Conservation (phyloP, 2,888 invertebrate species). For the Volucella inanis region DNA sequence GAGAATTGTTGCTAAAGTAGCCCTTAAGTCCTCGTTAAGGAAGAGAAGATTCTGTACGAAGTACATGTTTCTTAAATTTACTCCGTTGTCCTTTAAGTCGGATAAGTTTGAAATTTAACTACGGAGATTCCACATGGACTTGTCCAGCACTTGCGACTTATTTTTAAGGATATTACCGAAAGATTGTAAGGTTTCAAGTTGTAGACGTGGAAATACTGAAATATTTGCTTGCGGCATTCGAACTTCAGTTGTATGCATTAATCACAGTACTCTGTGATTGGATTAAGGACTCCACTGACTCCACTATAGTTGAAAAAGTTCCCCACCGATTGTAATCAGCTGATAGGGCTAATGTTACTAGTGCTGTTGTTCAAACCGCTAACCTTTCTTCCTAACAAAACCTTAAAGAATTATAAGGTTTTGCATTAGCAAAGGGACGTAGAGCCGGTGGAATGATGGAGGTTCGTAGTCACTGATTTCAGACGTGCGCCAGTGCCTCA, state of each 20-base stretch:
- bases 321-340: slow-evolving; percentile 84
- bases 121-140: slow-evolving; percentile 82
- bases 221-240: slow-evolving; percentile 91
- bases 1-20: slow-evolving; percentile 52
- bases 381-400: slow-evolving; percentile 88
- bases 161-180: slow-evolving; percentile 87
- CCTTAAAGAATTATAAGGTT: slow-evolving; percentile 88
- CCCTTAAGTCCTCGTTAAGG: slow-evolving; percentile 79
- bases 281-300: slow-evolving; percentile 87
- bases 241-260: slow-evolving; percentile 85
- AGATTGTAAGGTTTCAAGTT: slow-evolving; percentile 89
- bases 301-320: slow-evolving; percentile 86
- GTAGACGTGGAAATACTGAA: slow-evolving; percentile 89
- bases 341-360: slow-evolving; percentile 87
- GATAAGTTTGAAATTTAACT: slow-evolving; percentile 83
- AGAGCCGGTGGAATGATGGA: slow-evolving; percentile 87
- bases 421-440: slow-evolving; percentile 88
- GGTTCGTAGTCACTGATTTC: slow-evolving; percentile 89
- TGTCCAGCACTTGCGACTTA: slow-evolving; percentile 83
- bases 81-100: slow-evolving; percentile 82
- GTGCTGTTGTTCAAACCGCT: slow-evolving; percentile 88
- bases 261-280: slow-evolving; percentile 92
- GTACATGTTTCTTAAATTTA: slow-evolving; percentile 83
- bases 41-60: slow-evolving; percentile 83
- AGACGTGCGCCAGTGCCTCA: slow-evolving; percentile 93